Conservation (phyloP, 2,797 vertebrate species). For the Cynopterus sphinx region DNA sequence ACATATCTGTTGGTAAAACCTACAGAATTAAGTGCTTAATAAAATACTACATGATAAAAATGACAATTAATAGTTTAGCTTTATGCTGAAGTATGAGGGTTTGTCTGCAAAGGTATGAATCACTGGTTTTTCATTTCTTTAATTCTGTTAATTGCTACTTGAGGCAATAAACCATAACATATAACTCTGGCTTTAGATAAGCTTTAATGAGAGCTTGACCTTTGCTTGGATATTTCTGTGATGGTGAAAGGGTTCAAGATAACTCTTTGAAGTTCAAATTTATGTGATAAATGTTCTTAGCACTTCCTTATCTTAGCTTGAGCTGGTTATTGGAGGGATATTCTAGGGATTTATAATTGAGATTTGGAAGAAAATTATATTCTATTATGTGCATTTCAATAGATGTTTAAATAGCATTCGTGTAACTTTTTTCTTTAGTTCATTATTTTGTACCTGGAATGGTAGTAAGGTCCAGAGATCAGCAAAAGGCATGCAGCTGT, state of each 20-base stretch:
- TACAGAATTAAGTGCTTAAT: slow-evolving; percentile 85
- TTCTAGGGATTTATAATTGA: slow-evolving; percentile 68
- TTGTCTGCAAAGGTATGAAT: slow-evolving; percentile 83
- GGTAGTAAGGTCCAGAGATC: slow-evolving; percentile 59
- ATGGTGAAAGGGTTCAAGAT: slow-evolving; percentile 81
- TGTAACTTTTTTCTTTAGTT: slow-evolving; percentile 62
- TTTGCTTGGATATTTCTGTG: slow-evolving; percentile 85
- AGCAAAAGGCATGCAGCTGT: slow-evolving; percentile 22
- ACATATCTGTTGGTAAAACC: slow-evolving; percentile 86
- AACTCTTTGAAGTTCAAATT: slow-evolving; percentile 81
- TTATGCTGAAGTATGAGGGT: slow-evolving; percentile 83
- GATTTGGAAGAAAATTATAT: slow-evolving; percentile 78
- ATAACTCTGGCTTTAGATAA: slow-evolving; percentile 86
- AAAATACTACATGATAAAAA: slow-evolving; percentile 86
- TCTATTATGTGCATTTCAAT: slow-evolving; percentile 80
- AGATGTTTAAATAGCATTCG: slow-evolving; percentile 70
- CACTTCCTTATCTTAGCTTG: slow-evolving; percentile 81
- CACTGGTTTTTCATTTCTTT: slow-evolving; percentile 87
- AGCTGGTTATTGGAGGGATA: slow-evolving; percentile 74
- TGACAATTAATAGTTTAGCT: slow-evolving; percentile 85
- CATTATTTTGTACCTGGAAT: slow-evolving; percentile 76
- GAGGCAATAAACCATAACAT: slow-evolving; percentile 87
- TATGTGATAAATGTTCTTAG: slow-evolving; percentile 78
- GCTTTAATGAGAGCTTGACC: slow-evolving; percentile 88
- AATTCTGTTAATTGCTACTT: slow-evolving; percentile 89